Evolutionary conservation across 2,797 vertebrate species (phyloP).

Genomic region (Lates japonicus): DNA sequence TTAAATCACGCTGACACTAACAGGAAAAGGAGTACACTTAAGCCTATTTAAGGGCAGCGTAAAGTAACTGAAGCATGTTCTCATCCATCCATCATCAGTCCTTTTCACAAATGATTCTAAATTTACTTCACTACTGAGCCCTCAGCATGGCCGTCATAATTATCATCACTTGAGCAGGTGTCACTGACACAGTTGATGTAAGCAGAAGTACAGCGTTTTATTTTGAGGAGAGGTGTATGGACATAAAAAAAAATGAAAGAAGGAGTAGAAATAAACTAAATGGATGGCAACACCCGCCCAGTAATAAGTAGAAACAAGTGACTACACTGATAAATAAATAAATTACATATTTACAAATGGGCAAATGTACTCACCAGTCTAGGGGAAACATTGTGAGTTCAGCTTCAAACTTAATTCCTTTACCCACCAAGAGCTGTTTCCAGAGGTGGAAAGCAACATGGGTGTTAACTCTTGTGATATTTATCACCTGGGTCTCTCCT

Average conservation of each 20-base stretch:
- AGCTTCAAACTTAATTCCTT: too few species aligned
- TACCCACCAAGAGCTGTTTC: too few species aligned
- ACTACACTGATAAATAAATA: not conserved
- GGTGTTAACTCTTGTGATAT: too few species aligned
- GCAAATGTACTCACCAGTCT: too few species aligned
- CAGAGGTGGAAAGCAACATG: too few species aligned
- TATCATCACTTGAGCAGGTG: slow-evolving; percentile 12
- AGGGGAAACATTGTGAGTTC: too few species aligned
- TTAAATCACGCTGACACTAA: slow-evolving; percentile 1
- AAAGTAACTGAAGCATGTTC: not conserved
- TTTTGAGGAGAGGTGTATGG: not conserved
- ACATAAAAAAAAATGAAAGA: too few species aligned
- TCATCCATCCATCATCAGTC: not conserved
- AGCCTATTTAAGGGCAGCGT: not conserved
- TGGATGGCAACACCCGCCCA: not conserved
- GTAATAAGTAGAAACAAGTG: not conserved
- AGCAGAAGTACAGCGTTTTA: not conserved
- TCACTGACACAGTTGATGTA: not conserved
- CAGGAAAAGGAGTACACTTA: not conserved
- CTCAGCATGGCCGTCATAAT: not conserved
- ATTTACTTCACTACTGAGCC: slow-evolving; percentile 9
- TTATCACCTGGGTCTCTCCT: too few species aligned
- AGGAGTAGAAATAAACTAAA: not conserved
- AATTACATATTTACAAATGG: too few species aligned
- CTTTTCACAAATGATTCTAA: slow-evolving; percentile 13